These are phyloP conservation scores for Micromys minutus DNA, from an alignment of 2,113 vertebrate species.

Conservation along the genomic window DNA sequence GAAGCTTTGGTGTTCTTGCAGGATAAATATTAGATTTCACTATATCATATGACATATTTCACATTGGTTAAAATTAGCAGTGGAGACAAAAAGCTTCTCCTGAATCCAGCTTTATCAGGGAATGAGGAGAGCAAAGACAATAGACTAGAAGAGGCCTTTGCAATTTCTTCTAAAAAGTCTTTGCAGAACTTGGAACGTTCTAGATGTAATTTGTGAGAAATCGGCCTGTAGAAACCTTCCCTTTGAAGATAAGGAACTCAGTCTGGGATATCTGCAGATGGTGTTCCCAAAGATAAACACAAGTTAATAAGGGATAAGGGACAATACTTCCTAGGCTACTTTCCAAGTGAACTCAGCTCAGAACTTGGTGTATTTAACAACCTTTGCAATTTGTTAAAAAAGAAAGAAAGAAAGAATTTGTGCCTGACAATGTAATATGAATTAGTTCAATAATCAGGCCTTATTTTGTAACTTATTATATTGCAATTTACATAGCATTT, in stretches of 20 bases:
- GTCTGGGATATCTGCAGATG: neutral
- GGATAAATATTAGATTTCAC: neutral
- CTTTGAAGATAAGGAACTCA: neutral
- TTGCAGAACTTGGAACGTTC: constrained; percentile 11
- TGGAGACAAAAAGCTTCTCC: neutral
- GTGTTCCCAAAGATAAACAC: neutral
- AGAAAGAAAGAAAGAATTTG: neutral
- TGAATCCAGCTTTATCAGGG: neutral
- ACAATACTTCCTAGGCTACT: neutral
- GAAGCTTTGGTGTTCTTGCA: neutral
- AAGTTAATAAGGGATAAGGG: neutral
- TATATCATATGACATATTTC: neutral
- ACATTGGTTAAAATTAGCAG: neutral
- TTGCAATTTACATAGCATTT: neutral
- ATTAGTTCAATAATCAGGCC: neutral
- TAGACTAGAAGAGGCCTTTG: neutral
- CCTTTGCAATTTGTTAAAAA: neutral
- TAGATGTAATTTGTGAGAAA: neutral
- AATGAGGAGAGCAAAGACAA: neutral
- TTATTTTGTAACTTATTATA: neutral
- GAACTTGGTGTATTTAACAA: neutral
- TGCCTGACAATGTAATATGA: neutral
- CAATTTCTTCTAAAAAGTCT: neutral
- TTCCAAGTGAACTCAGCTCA: constrained; percentile 15
- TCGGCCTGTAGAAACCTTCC: neutral